phyloP scores from a whole-genome alignment of 2,797 vertebrate species.

The Myotis findleyi region DNA sequence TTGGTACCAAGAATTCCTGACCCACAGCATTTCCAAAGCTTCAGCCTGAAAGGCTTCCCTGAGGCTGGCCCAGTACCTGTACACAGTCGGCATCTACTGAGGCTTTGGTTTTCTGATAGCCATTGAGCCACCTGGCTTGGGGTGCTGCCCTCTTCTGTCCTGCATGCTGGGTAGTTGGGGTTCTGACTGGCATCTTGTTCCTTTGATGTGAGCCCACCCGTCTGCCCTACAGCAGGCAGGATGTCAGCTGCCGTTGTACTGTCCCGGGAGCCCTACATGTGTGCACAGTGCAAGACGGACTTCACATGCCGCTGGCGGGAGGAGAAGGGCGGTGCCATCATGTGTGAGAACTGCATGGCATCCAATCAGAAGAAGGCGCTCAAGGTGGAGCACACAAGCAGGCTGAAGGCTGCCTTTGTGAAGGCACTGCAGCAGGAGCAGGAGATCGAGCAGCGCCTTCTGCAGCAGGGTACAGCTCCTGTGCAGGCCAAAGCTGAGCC shows the following conservation, averaged over 20 bases:
- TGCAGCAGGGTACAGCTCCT: conserved; percentile 90
- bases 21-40: background rate
- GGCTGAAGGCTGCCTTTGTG: conserved; percentile 98
- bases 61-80: background rate
- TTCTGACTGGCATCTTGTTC: background rate
- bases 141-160: background rate
- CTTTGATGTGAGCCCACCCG: rapidly evolving
- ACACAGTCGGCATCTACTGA: background rate
- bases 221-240: conserved; percentile 88
- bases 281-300: conserved; percentile 98
- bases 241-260: conserved; percentile 81
- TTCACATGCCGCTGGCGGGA: conserved; percentile 99
- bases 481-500: conserved; percentile 90
- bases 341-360: conserved; percentile 98
- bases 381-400: conserved; percentile 97
- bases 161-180: background rate
- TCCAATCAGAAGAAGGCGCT: conserved; percentile 98
- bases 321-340: conserved; percentile 94
- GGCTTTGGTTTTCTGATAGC: background rate
- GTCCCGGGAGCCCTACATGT: conserved; percentile 95
- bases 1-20: background rate
- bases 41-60: background rate
- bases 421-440: conserved; percentile 99
- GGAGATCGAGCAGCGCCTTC: conserved; percentile 98
- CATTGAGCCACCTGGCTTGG: background rate